Conservation (phyloP, 1,140 invertebrate species). For the Neodiprion pinetum region DNA sequence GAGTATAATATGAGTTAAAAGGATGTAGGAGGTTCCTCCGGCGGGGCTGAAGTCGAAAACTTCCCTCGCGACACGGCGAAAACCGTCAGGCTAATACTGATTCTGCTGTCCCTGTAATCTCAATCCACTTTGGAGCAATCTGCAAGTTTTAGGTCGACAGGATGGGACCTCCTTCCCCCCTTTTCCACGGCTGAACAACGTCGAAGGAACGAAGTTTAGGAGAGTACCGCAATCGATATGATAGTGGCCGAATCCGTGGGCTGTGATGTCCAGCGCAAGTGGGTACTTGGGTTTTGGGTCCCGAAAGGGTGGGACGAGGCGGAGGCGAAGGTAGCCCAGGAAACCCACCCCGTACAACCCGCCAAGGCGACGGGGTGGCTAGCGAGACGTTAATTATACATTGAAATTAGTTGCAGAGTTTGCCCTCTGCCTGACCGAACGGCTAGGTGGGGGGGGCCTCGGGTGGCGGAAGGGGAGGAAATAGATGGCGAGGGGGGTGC, state of each 20-base stretch:
- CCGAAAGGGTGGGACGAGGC: slow-evolving; percentile 20
- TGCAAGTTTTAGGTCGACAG: slow-evolving; percentile 43
- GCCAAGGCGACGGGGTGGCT: slow-evolving; percentile 38
- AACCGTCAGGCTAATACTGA: neutral
- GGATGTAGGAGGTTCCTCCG: too few relatives aligned
- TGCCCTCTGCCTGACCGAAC: slow-evolving; percentile 49
- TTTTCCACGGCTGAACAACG: slow-evolving; percentile 38
- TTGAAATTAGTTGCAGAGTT: slow-evolving; percentile 65
- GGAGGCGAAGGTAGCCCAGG: slow-evolving; percentile 30
- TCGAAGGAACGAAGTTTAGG: slow-evolving; percentile 57
- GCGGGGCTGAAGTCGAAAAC: too few relatives aligned
- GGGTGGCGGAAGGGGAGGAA: too few relatives aligned
- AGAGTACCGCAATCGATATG: slow-evolving; percentile 59
- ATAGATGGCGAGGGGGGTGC: neutral
- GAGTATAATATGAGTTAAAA: too few relatives aligned
- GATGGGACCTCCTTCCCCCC: neutral
- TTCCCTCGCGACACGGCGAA: too few relatives aligned
- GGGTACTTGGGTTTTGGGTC: slow-evolving; percentile 8
- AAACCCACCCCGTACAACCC: neutral
- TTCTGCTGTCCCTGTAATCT: slow-evolving; percentile 42
- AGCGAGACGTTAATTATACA: slow-evolving; percentile 65
- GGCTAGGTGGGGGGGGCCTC: slow-evolving; percentile 36
- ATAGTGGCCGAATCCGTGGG: slow-evolving; percentile 55
- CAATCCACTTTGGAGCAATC: slow-evolving; percentile 56
- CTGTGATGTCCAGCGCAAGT: slow-evolving; percentile 49